phyloP scores from a whole-genome alignment of 2,113 vertebrate species.

The Puffinus mauretanicus region DNA sequence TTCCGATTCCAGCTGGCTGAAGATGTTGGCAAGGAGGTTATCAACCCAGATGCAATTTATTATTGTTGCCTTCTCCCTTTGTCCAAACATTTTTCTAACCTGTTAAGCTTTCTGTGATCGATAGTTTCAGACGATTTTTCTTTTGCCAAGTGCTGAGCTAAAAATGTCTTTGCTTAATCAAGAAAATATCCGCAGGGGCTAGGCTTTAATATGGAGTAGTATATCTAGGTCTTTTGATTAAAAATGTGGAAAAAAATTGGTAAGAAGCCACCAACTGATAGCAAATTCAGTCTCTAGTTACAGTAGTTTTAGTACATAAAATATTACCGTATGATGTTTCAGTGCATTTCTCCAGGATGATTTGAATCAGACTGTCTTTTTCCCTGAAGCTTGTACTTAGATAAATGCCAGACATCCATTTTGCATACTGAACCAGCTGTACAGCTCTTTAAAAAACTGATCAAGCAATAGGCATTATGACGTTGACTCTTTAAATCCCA shows the following conservation, averaged over 20 bases:
- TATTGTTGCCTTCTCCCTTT: constrained; percentile 10
- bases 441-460: background rate
- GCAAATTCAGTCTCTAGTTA: background rate
- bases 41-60: constrained; percentile 16
- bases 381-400: background rate
- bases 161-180: constrained; percentile 4
- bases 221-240: background rate
- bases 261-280: background rate
- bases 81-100: constrained; percentile 51
- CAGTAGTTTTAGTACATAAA: background rate
- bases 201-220: background rate
- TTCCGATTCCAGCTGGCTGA: constrained; percentile 6
- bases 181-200: background rate
- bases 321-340: background rate
- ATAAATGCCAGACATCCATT: background rate
- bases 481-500: background rate
- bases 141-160: constrained; percentile 30
- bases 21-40: constrained; percentile 14
- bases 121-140: background rate
- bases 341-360: background rate
- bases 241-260: background rate
- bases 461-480: background rate
- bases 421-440: background rate
- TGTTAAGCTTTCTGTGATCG: background rate
- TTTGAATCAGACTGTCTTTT: background rate